Base-by-base conservation (phyloP, 1,140 invertebrate genomes). In the Magallana ariakensis region DNA sequence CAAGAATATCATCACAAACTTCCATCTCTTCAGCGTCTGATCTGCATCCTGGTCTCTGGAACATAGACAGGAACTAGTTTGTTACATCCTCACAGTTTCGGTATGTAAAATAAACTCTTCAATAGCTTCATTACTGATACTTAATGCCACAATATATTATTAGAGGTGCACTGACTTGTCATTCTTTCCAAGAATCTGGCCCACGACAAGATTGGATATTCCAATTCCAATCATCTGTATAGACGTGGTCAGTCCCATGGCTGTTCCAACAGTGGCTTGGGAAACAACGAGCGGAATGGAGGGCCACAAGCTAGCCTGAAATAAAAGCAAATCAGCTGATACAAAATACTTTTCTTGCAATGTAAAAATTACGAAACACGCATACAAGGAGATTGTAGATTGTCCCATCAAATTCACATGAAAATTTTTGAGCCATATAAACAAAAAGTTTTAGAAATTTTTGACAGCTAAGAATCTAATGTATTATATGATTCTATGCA, bases 141-240 rank as follows among this genome's bases (percentile, higher is more conserved):
- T 46, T 46, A 46, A 46, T 46, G 33, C 5, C 33, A 46, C 33
- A 46, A 46, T 46, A 46, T 46, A 46, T 46, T 46, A 46, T 3
- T 46, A 4, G 33, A 46, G 33, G 33, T 46, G 33, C 2, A 46
- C 33, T 46, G 33, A 92, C 90, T 86, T 22, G 75, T 89, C 54
- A 83, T 87, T 89, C 82, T 92, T 90, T 33, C 94, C 94, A 15
- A 95, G 92, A 80, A 95, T 94, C 60, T 92, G 89, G 10, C 95
- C 95, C 19, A 95, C 94, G 62, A 95, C 87, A n/a, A 95, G 62
- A 86, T 95, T 95, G 53, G 93, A 95, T 80, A 95, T 89, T 46
- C 94, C 95, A 87, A 95, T 94, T n/a, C 95, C 95, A 89, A 95
- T 94, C 94, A 95, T 95, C 91, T 95, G 95, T 84, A 95, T 90